These are phyloP conservation scores for Epinotia demarniana DNA, from an alignment of 2,888 invertebrate genomes.

Conservation along the genomic window DNA sequence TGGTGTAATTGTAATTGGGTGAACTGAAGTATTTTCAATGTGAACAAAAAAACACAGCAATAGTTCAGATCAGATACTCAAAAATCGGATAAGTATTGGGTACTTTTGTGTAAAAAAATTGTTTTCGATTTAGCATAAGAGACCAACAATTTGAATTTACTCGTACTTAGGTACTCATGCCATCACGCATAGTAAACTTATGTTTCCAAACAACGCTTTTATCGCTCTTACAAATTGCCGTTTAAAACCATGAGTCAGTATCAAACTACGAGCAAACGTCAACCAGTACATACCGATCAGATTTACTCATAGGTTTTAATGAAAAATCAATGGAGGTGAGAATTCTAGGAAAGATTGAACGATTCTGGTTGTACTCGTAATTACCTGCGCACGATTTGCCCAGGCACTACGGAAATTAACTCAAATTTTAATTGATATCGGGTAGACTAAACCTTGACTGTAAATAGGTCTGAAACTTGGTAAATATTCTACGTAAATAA, in stretches of 20 bases:
- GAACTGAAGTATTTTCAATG: background rate
- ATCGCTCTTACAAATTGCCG: slow-evolving; percentile 27
- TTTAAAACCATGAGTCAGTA: slow-evolving; percentile 23
- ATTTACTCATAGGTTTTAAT: slow-evolving; percentile 4
- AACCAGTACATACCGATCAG: background rate
- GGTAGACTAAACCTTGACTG: background rate
- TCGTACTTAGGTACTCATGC: background rate
- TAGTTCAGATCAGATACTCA: background rate
- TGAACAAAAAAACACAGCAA: background rate
- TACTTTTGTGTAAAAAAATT: no score
- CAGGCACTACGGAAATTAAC: slow-evolving; percentile 17
- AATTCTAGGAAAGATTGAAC: slow-evolving; percentile 14
- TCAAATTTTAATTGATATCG: slow-evolving; percentile 20
- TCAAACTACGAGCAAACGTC: background rate
- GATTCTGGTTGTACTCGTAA: slow-evolving; percentile 1
- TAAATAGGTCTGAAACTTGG: background rate
- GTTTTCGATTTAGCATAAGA: background rate
- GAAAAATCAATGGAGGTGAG: slow-evolving; percentile 1
- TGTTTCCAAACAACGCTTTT: slow-evolving; percentile 13
- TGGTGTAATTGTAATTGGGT: no score
- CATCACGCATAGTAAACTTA: background rate
- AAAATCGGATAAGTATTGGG: background rate
- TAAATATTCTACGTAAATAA: background rate
- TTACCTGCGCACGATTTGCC: background rate
- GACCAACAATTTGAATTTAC: background rate